phyloP scores from a whole-genome alignment of 2,797 vertebrate genomes.

The Hephaestus fuliginosus region DNA sequence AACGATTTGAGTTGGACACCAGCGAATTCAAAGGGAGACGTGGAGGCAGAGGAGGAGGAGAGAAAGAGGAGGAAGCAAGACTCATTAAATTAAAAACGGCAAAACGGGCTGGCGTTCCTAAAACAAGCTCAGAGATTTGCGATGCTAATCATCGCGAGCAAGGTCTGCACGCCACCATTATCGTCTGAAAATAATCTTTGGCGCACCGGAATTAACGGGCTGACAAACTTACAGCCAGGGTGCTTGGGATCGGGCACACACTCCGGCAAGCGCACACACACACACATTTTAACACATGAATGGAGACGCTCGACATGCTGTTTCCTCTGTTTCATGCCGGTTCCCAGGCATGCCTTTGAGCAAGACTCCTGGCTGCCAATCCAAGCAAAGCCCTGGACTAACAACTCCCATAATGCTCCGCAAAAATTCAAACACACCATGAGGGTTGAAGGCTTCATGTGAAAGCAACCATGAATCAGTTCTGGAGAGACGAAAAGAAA shows the following conservation, averaged over 20 bases:
- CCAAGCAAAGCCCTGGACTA: not conserved
- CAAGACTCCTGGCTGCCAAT: constrained; percentile 37
- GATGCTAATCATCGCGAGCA: constrained; percentile 42
- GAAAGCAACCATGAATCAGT: constrained; percentile 22
- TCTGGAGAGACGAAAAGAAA: not conserved
- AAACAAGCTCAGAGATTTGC: constrained; percentile 58
- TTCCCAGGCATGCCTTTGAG: constrained; percentile 36
- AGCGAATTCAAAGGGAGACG: constrained; percentile 32
- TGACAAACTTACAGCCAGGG: not conserved
- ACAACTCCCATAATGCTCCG: constrained; percentile 32
- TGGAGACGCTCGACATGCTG: constrained; percentile 5
- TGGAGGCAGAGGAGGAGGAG: constrained; percentile 14
- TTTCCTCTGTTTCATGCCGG: constrained; percentile 32
- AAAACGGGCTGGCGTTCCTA: constrained; percentile 43
- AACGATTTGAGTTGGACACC: constrained; percentile 50
- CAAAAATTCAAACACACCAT: constrained; percentile 14
- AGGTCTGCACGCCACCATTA: constrained; percentile 32
- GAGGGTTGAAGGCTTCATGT: constrained; percentile 13
- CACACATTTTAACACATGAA: constrained; percentile 21
- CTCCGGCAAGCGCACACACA: not conserved
- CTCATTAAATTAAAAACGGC: constrained; percentile 49
- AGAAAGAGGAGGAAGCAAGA: constrained; percentile 26
- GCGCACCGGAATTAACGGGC: constrained; percentile 23
- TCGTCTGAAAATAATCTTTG: constrained; percentile 28
- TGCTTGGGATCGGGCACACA: not conserved